Conservation (phyloP, 2,113 vertebrate species). For the Dasyornis broadbenti region DNA sequence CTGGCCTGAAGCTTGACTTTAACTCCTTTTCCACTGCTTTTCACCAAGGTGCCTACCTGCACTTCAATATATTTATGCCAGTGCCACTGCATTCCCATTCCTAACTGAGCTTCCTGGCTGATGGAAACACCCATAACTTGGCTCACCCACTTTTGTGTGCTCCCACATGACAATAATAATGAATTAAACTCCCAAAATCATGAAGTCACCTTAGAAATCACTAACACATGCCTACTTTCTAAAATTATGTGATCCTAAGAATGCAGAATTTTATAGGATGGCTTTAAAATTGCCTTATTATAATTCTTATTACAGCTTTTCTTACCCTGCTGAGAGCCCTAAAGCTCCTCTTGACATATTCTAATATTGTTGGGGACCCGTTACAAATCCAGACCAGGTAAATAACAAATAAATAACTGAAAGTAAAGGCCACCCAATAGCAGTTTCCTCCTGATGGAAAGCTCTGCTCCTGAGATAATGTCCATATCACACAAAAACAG, state of each 20-base stretch:
- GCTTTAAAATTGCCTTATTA: neutral
- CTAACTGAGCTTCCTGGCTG: neutral
- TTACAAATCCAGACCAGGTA: neutral
- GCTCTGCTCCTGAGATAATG: neutral
- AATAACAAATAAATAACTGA: neutral
- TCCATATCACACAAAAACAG: neutral
- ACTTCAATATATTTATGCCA: fast-evolving
- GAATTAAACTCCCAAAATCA: neutral
- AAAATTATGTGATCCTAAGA: neutral
- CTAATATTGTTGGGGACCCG: neutral
- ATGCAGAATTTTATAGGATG: neutral
- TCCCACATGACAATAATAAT: neutral
- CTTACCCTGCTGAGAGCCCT: neutral
- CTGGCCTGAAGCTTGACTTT: neutral
- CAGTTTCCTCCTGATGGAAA: neutral
- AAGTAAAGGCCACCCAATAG: neutral
- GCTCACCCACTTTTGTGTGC: neutral
- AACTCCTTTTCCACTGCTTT: neutral
- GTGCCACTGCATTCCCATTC: too few species aligned
- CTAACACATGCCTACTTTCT: neutral
- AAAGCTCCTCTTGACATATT: neutral
- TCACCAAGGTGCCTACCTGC: neutral
- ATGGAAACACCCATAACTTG: neutral
- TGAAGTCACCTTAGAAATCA: neutral
- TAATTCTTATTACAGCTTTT: neutral